Evolutionary conservation across 2,888 invertebrate genomes (phyloP), one percentile per base, ranked within the genome.

Genomic region (Microctonus brassicae): DNA sequence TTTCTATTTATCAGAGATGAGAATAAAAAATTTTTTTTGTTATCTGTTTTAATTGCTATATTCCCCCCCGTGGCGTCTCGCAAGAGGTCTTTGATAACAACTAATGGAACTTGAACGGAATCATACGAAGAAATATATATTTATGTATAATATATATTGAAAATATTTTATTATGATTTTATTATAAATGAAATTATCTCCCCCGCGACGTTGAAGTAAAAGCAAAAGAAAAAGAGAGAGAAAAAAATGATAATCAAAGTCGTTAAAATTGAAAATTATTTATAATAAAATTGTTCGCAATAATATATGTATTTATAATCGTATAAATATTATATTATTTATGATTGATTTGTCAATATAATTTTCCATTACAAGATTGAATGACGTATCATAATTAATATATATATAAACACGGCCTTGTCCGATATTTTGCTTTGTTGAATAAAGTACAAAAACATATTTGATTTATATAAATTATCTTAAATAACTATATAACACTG

Each of bases 21-120:
- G 17, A 17, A 47, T 6, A 10, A 36, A 36, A 7, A 47, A 7
- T n/a, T 7, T 13, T 39, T 52, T 39, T 47, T 13, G 17, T 29
- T 67, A 42, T 52, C 75, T 62, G 62, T 72, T 76, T 84, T 84
- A 86, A 85, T 84, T 79, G 79, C 76, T 69, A 65, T 69, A 65
- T 81, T 80, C 84, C 82, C 85, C 83, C 84, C 81, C 75, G 82
- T 80, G 83, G 79, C 79, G 81, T 34, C 79, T 81, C 79, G 84
- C 83, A 82, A 84, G 81, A 81, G 82, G 80, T 82, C 61, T n/a
- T 36, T 24, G 65, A 72, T 72, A 69, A 70, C 67, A 55, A 70
- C 64, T 60, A 57, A 52, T 80, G 81, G 81, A 80, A 78, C 80
- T 81, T 78, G 81, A 77, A 77, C 80, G 75, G 73, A 74, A 79